A percentile compares a stretch with the other conserved stretches of the same genome.
phyloP scores from a whole-genome alignment of 1,140 invertebrate species.

The Philopotamus ludificatus region DNA sequence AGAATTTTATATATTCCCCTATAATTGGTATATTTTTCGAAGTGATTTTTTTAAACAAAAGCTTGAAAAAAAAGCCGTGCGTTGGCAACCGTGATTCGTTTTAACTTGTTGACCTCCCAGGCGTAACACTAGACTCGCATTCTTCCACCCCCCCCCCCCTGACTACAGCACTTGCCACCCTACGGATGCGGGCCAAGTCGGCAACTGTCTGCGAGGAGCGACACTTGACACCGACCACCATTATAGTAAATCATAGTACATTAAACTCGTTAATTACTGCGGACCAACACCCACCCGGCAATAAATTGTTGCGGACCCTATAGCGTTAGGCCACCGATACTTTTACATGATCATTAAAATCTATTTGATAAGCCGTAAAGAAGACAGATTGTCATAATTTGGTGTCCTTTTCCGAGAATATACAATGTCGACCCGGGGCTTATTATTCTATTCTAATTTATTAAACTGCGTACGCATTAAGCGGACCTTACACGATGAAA shows the following conservation, averaged over 20 bases:
- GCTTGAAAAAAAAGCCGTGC: too few relatives aligned
- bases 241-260: conserved; percentile 27
- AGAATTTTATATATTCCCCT: too few relatives aligned
- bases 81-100: too few relatives aligned
- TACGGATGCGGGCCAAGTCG: background rate
- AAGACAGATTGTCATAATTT: background rate
- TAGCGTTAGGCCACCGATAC: background rate
- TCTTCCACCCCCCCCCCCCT: too few relatives aligned
- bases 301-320: background rate
- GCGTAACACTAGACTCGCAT: background rate
- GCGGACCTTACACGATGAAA: too few relatives aligned
- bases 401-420: too few relatives aligned
- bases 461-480: conserved; percentile 5
- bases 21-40: too few relatives aligned
- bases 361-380: conserved; percentile 2
- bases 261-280: conserved; percentile 23
- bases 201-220: conserved; percentile 6
- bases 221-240: conserved; percentile 10
- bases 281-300: background rate
- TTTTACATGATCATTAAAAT: conserved; percentile 16
- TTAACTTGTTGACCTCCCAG: background rate
- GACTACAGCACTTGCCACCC: background rate
- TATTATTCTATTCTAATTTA: background rate
- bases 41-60: too few relatives aligned
- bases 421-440: too few relatives aligned